Conservation (phyloP, 2,797 vertebrate species). For the Jordanella pulchra region DNA sequence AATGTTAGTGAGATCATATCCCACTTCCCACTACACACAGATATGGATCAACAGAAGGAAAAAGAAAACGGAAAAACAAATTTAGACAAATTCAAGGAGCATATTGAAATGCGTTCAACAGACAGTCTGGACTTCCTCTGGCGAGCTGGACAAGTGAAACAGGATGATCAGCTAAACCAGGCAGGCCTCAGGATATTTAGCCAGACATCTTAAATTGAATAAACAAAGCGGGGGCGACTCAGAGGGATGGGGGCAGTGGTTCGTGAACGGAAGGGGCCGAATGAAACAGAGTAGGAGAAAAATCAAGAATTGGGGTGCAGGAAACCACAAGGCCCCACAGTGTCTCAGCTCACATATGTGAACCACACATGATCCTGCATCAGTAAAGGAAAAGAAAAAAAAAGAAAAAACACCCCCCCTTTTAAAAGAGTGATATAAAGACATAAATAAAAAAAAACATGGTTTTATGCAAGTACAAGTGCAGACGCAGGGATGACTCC, state of each 20-base stretch:
- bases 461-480: constrained; percentile 34
- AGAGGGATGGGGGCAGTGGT: constrained; percentile 35
- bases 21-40: not conserved
- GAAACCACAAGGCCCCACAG: constrained; percentile 77
- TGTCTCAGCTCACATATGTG: constrained; percentile 73
- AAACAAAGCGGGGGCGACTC: constrained; percentile 55
- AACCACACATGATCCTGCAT: constrained; percentile 65
- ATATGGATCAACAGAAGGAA: not conserved
- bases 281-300: constrained; percentile 53
- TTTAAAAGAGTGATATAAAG: constrained; percentile 8
- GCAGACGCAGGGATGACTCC: constrained; percentile 52
- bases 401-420: not conserved
- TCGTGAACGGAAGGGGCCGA: constrained; percentile 36
- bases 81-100: constrained; percentile 28
- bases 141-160: constrained; percentile 45
- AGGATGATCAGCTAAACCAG: constrained; percentile 50
- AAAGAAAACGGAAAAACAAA: constrained; percentile 5
- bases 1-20: not conserved
- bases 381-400: constrained; percentile 17
- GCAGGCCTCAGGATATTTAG: constrained; percentile 59
- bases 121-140: constrained; percentile 42
- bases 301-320: constrained; percentile 62
- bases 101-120: constrained; percentile 50
- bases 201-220: constrained; percentile 61
- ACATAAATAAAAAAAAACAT: constrained; percentile 43